These are phyloP conservation scores for Tetrao urogallus DNA, from an alignment of 2,113 vertebrate genomes.

Conservation along the genomic window DNA sequence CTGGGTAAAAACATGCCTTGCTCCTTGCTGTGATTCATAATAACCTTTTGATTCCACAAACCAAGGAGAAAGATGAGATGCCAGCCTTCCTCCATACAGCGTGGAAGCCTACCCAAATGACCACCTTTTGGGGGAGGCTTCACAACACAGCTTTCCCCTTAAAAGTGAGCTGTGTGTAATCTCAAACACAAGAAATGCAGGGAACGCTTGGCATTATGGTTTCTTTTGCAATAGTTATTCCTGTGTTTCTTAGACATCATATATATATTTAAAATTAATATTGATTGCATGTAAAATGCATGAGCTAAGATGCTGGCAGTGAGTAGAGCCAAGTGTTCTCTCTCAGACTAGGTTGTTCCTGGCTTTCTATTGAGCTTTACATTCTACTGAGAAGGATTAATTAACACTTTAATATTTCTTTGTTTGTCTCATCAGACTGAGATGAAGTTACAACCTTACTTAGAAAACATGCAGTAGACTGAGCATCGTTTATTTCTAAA, in stretches of 20 bases:
- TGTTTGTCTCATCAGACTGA: not conserved
- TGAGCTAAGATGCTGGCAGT: conserved; percentile 12
- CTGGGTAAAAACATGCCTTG: accelerated
- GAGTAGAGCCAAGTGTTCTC: not conserved
- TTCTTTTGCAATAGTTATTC: conserved; percentile 1
- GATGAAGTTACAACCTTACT: not conserved
- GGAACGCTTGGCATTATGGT: not conserved
- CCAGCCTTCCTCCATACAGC: accelerated
- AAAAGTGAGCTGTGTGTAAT: not conserved
- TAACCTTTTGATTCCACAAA: not conserved
- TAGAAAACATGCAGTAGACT: not conserved
- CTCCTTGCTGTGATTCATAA: not conserved
- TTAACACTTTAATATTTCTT: not conserved
- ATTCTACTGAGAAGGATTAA: not conserved
- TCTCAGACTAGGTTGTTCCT: not conserved
- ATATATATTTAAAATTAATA: not conserved
- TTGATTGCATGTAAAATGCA: conserved; percentile 21
- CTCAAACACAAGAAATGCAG: not conserved
- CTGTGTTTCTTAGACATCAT: not conserved
- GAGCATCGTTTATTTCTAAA: not conserved
- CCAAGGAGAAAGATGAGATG: not conserved
- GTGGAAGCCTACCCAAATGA: not conserved
- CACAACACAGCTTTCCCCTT: not conserved
- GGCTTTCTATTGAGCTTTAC: not conserved
- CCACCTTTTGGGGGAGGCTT: not conserved